Evolutionary conservation across 2,797 vertebrate genomes (phyloP).

Genomic region (Urophycis tenuis): DNA sequence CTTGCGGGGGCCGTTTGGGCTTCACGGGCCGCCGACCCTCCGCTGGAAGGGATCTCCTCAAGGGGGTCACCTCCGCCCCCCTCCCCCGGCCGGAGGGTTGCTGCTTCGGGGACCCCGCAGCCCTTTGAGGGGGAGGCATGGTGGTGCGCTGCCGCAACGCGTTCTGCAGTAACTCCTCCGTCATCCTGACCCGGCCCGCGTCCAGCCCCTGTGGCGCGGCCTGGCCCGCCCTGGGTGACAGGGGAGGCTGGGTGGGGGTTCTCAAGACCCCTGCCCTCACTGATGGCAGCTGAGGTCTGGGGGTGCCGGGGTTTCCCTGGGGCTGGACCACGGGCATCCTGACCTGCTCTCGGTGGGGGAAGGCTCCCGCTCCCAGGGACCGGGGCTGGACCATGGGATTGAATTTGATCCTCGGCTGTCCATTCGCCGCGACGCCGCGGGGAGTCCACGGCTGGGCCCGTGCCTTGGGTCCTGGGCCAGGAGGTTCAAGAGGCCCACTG

Average conservation of each 20-base stretch:
- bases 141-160: conserved; percentile 39
- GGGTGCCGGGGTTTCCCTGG: neutral
- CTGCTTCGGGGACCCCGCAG: neutral
- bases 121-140: conserved; percentile 10
- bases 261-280: conserved; percentile 24
- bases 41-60: conserved; percentile 64
- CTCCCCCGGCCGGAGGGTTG: conserved; percentile 50
- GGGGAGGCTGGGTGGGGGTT: conserved; percentile 40
- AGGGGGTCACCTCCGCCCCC: conserved; percentile 56
- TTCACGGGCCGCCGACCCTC: conserved; percentile 63
- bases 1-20: conserved; percentile 68
- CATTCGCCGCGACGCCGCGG: conserved; percentile 24
- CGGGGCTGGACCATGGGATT: conserved; percentile 24
- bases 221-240: conserved; percentile 27
- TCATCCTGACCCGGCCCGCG: conserved; percentile 46
- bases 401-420: conserved; percentile 39
- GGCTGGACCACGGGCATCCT: conserved; percentile 22
- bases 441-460: conserved; percentile 16
- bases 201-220: conserved; percentile 22
- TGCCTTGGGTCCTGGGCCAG: conserved; percentile 43
- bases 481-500: conserved; percentile 49
- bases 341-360: conserved; percentile 14
- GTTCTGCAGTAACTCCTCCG: conserved; percentile 60
- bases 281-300: conserved; percentile 19
- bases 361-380: neutral